These are phyloP conservation scores for Poecilia gillii DNA, from an alignment of 2,797 vertebrate species.

Conservation along the genomic window DNA sequence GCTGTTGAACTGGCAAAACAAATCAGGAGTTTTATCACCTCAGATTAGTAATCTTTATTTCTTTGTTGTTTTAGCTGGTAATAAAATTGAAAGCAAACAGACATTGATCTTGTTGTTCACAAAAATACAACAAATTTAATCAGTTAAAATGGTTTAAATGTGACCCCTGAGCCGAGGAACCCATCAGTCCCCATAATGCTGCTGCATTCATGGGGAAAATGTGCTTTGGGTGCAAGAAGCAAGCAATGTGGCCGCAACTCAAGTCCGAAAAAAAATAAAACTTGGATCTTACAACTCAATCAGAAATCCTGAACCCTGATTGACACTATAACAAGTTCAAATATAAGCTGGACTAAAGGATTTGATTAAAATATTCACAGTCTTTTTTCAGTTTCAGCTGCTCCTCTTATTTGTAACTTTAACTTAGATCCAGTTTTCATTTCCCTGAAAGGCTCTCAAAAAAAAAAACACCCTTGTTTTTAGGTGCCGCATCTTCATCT, in stretches of 20 bases:
- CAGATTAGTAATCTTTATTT: not conserved
- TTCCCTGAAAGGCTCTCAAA: not conserved
- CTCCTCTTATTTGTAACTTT: not conserved
- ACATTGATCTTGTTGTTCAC: not conserved
- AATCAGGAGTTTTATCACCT: constrained; percentile 24
- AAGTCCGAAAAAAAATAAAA: constrained; percentile 22
- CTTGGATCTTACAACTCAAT: constrained; percentile 19
- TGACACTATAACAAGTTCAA: constrained; percentile 9
- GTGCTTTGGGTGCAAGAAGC: not conserved
- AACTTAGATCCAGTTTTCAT: not conserved
- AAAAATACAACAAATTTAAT: constrained; percentile 10
- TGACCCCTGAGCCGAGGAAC: constrained; percentile 22
- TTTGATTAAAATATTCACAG: not conserved
- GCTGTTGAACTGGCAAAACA: constrained; percentile 22
- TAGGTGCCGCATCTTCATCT: not conserved
- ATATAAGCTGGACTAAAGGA: not conserved
- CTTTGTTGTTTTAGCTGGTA: not conserved
- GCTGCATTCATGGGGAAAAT: constrained; percentile 27
- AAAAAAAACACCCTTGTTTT: not conserved
- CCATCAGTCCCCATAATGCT: not conserved
- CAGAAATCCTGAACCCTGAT: constrained; percentile 7
- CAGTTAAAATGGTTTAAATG: constrained; percentile 10
- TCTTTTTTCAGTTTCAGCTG: not conserved
- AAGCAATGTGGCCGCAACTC: constrained; percentile 1
- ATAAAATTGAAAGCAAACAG: not conserved